phyloP scores from a whole-genome alignment of 1,140 invertebrate genomes.

The Meloidogyne floridensis region DNA sequence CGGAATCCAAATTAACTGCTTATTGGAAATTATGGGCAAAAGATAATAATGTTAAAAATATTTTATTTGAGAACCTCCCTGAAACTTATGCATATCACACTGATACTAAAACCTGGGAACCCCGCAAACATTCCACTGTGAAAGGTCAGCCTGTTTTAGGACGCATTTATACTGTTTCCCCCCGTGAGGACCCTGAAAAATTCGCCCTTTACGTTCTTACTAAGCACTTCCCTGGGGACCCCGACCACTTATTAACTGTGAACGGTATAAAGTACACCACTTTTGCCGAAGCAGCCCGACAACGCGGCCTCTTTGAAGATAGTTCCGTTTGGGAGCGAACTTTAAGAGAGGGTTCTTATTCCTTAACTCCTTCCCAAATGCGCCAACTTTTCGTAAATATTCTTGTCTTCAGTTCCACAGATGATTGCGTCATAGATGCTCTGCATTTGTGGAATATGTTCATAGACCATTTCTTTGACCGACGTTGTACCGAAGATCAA shows the following conservation, averaged over 20 bases:
- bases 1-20: not conserved
- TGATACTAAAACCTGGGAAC: no score
- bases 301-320: no score
- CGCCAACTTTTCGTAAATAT: conserved; percentile 10
- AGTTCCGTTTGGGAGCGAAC: no score
- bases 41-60: not conserved
- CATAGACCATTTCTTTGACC: conserved; percentile 14
- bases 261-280: no score
- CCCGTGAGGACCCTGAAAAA: not conserved
- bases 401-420: conserved; percentile 1
- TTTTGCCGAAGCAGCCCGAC: no score
- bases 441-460: conserved; percentile 15
- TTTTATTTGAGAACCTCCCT: not conserved
- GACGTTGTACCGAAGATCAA: not conserved
- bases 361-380: not conserved
- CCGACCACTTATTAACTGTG: no score
- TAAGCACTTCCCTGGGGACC: not conserved
- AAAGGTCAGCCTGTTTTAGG: not conserved
- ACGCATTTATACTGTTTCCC: not conserved
- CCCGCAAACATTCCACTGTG: no score
- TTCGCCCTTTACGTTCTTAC: conserved; percentile 10
- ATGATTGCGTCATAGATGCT: not conserved
- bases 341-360: no score
- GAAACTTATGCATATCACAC: no score
- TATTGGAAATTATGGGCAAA: conserved; percentile 12